Base-by-base conservation (phyloP, 2,113 vertebrate species). In the Spilogale gracilis region DNA sequence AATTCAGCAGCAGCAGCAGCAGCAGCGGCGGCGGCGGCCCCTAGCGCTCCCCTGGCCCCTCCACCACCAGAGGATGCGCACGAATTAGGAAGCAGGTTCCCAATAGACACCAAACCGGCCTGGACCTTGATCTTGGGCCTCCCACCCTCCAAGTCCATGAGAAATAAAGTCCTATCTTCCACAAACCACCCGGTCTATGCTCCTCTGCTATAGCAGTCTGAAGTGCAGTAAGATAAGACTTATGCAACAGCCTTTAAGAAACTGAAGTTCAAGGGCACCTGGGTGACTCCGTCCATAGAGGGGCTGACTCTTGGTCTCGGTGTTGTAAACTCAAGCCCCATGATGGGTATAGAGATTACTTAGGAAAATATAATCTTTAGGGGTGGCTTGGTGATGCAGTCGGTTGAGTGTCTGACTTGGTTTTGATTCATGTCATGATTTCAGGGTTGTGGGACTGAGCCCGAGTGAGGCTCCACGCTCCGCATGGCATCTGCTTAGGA, bases 351-450 rank as follows among this genome's bases (percentile, higher is more conserved):
- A 48, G 73, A 50, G 12, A 50, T 48, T 76, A 76, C 45, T 76
- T 76, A 9, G 27, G 50, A 50, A 76, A 45, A 45, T 27, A 14
- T 2, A 50, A 76, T 50, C 73, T 50, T 76, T 45, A 76, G 43
- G 21, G 43, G 73, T 23, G 12, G 43, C 43, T 48, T 11, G 4
- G 43, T 48, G 21, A 12, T 43, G 14, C 43, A 1, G 12, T 48
- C 0, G 0, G 73, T 48, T 45, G 23, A 27, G 23, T 21, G 1
- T 27, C 73, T 1, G 12, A 25, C 43, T 0, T 0, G 32, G 32
- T 69, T 48, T 74, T 0, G 11, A 21, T 23, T 45, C 43, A 6
- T 25, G 73, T 48, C 43, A 7, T 14, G 23, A 74, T 74, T 5
- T 74, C 43, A 25, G 11, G 73, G 71, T 25, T 25, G 12, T 48